Percentiles rank a stretch among this genome's conserved stretches.
Conservation (phyloP, 2,113 vertebrate genomes). For the Daboia siamensis region DNA sequence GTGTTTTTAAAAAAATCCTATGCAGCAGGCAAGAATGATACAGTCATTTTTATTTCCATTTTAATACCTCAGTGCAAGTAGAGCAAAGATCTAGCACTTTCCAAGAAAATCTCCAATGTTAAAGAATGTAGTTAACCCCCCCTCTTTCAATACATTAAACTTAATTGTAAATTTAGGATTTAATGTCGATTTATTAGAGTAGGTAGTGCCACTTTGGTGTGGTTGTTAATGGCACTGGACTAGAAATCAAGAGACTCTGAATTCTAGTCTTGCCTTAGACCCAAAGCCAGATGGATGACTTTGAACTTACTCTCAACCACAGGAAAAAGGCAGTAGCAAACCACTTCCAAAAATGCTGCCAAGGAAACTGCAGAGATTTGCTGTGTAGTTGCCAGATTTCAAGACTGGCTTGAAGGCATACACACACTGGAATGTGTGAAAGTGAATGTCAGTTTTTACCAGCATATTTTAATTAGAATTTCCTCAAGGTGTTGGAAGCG, state of each 20-base stretch:
- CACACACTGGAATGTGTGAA: not conserved
- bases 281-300: not conserved
- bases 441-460: not conserved
- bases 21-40: conserved; percentile 26
- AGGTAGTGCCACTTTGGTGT: not conserved
- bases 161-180: not conserved
- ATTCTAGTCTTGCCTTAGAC: not conserved
- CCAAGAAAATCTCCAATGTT: not conserved
- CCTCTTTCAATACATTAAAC: not conserved
- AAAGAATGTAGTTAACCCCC: not conserved
- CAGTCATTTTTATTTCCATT: conserved; percentile 14
- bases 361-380: not conserved
- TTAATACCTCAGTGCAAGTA: conserved; percentile 4
- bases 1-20: not conserved
- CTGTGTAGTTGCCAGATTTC: not conserved
- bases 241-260: not conserved
- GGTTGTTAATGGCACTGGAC: not conserved
- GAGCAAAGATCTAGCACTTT: not conserved
- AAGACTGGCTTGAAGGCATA: not conserved
- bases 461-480: not conserved
- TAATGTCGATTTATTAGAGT: not conserved
- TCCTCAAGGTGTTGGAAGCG: not conserved
- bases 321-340: not conserved
- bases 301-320: not conserved
- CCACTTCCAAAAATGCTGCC: not conserved